Evolutionary conservation across 1,140 invertebrate genomes (phyloP).

Genomic region (Xylocopa sonorina): DNA sequence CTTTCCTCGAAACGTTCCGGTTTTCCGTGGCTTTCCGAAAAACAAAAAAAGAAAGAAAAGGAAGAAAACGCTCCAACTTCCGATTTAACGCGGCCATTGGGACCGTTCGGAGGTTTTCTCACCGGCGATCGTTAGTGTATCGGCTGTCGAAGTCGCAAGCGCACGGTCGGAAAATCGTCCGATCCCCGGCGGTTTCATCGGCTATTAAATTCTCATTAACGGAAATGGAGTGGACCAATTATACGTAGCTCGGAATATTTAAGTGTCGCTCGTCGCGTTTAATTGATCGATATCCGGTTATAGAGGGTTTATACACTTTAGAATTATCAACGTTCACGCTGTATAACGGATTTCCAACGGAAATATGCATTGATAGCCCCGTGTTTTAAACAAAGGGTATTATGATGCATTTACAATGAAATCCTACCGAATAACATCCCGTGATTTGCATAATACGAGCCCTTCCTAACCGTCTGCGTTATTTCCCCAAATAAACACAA

Average conservation of each 20-base stretch:
- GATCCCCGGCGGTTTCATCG: background rate
- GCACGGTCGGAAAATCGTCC: background rate
- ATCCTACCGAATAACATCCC: slow-evolving; percentile 10
- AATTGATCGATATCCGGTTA: slow-evolving; percentile 53
- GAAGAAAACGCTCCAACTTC: no score
- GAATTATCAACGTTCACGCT: slow-evolving; percentile 8
- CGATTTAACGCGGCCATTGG: slow-evolving; percentile 26
- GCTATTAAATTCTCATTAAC: slow-evolving; percentile 57
- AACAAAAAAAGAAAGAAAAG: no score
- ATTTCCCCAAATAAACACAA: background rate
- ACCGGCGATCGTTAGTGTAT: background rate
- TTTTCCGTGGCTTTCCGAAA: background rate
- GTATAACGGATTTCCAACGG: slow-evolving; percentile 26
- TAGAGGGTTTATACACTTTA: slow-evolving; percentile 35
- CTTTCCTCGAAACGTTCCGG: background rate
- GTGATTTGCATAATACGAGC: slow-evolving; percentile 29
- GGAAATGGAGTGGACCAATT: slow-evolving; percentile 42
- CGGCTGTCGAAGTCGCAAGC: background rate
- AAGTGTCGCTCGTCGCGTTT: slow-evolving; percentile 41
- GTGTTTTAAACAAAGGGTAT: slow-evolving; percentile 43
- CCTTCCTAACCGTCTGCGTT: background rate
- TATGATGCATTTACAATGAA: slow-evolving; percentile 45
- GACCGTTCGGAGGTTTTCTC: background rate
- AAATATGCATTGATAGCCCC: slow-evolving; percentile 34
- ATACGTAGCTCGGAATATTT: slow-evolving; percentile 42